Percentiles rank a stretch among this genome's conserved stretches.
These are phyloP conservation scores for Caenorhabditis brenneri DNA, from an alignment of 1,140 invertebrate species.

Conservation along the genomic window DNA sequence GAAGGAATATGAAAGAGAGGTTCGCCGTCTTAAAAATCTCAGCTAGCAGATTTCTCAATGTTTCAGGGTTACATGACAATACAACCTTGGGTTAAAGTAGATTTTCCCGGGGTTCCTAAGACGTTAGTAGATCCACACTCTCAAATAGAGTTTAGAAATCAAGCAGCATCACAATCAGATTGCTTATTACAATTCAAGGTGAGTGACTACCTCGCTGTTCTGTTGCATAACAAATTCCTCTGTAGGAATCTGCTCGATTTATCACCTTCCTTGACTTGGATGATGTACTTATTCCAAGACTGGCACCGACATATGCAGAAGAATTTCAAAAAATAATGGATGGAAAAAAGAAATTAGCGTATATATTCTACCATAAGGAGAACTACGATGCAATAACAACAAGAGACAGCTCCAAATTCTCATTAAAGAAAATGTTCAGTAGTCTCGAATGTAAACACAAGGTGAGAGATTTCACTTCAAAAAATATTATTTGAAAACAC, in stretches of 20 bases:
- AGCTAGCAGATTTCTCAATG: too few species aligned
- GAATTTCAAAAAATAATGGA: slow-evolving; percentile 27
- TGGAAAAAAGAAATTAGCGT: slow-evolving; percentile 2
- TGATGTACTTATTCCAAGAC: slow-evolving; percentile 8
- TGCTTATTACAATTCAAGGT: slow-evolving; percentile 26
- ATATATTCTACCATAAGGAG: slow-evolving; percentile 34
- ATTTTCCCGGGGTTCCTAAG: background rate
- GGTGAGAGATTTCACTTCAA: background rate
- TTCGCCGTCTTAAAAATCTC: background rate
- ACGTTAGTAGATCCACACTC: background rate
- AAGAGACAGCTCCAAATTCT: slow-evolving; percentile 10
- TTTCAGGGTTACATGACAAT: background rate
- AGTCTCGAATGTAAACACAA: slow-evolving; percentile 7
- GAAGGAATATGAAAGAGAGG: slow-evolving; percentile 21
- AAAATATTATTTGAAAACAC: background rate
- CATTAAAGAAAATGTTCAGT: slow-evolving; percentile 26
- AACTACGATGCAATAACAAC: slow-evolving; percentile 16
- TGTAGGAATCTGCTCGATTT: slow-evolving; percentile 27
- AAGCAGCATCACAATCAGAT: slow-evolving; percentile 15
- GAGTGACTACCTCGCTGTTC: background rate
- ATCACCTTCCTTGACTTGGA: slow-evolving; percentile 13
- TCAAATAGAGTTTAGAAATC: slow-evolving; percentile 18
- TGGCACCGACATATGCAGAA: background rate
- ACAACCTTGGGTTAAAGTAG: slow-evolving; percentile 13
- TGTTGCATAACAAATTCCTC: too few species aligned